These are phyloP conservation scores for Acanthosepion lycidas DNA, from an alignment of 2,888 invertebrate genomes.

Conservation along the genomic window DNA sequence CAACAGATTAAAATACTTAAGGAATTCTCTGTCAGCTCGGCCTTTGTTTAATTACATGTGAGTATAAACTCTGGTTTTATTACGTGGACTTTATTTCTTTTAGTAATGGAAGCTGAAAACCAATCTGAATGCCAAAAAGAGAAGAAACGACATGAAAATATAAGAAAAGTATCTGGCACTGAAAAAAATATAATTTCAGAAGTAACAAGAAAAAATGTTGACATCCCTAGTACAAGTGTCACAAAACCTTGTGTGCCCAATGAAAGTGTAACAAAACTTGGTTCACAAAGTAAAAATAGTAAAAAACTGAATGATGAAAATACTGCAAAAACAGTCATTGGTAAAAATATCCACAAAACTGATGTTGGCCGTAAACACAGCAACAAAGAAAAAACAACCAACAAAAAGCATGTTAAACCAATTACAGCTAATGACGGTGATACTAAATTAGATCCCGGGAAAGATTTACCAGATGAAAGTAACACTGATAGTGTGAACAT, in stretches of 20 bases:
- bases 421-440: neutral
- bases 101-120: neutral
- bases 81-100: neutral
- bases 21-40: neutral
- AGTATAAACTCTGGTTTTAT: neutral
- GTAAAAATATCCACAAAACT: neutral
- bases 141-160: neutral
- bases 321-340: neutral
- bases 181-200: neutral
- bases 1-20: neutral
- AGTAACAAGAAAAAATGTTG: neutral
- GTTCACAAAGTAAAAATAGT: neutral
- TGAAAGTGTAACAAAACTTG: neutral
- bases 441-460: neutral
- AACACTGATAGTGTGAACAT: neutral
- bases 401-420: neutral
- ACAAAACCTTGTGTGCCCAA: neutral
- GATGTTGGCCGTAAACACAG: neutral
- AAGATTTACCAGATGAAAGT: neutral
- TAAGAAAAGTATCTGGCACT: neutral
- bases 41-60: neutral
- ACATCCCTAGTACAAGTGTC: neutral
- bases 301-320: neutral
- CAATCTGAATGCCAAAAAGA: neutral
- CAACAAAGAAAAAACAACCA: neutral